Conservation (phyloP, 2,888 invertebrate species). For the Diplolepis rosae region DNA sequence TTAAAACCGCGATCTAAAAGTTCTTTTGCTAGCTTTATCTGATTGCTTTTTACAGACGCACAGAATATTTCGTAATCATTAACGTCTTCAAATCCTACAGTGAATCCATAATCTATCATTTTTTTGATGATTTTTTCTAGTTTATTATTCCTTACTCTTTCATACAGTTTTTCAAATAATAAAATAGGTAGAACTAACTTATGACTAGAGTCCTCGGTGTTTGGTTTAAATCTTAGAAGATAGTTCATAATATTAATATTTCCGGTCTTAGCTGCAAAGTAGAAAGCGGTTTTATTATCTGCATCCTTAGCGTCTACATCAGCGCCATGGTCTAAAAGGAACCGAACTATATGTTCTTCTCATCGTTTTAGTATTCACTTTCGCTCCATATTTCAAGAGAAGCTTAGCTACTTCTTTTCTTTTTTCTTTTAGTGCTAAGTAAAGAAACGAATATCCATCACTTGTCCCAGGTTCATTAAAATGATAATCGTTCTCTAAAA, state of each 20-base stretch:
- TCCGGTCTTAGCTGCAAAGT: neutral
- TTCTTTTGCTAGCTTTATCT: neutral
- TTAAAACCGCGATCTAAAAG: neutral
- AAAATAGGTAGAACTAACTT: neutral
- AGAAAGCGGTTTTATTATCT: neutral
- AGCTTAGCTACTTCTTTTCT: too few relatives aligned
- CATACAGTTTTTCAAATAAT: too few relatives aligned
- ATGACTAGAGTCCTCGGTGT: neutral
- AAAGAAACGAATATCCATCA: too few relatives aligned
- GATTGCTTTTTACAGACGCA: neutral
- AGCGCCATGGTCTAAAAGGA: neutral
- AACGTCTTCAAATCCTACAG: neutral
- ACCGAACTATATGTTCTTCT: neutral
- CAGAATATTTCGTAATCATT: neutral
- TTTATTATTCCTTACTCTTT: too few relatives aligned
- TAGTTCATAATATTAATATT: neutral
- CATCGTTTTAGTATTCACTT: neutral
- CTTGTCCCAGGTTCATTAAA: too few relatives aligned
- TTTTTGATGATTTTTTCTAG: neutral
- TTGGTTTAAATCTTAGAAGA: neutral
- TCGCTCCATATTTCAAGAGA: neutral
- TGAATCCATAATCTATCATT: neutral
- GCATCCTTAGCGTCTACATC: neutral
- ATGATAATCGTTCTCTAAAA: too few relatives aligned
- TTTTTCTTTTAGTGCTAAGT: too few relatives aligned